Evolutionary conservation across 2,888 invertebrate species (phyloP).

Genomic region (Synanthedon formicaeformis): DNA sequence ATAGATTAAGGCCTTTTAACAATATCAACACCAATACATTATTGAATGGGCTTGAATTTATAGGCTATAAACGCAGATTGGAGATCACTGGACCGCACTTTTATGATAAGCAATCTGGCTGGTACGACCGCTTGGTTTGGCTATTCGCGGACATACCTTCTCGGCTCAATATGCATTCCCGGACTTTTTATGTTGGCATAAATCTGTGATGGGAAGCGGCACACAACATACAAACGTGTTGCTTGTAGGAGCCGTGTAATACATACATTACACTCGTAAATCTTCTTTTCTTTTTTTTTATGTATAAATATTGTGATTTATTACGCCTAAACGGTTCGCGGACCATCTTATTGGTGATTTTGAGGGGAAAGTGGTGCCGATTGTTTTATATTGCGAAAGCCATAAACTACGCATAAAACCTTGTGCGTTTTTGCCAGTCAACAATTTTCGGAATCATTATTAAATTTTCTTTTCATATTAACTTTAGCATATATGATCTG

Average conservation of each 20-base stretch:
- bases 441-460: too few species aligned
- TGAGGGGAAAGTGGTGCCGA: constrained; percentile 5
- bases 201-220: constrained; percentile 44
- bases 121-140: constrained; percentile 25
- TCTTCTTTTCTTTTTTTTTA: constrained; percentile 10
- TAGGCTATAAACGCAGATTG: constrained; percentile 59
- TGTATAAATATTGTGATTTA: constrained; percentile 8
- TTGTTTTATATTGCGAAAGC: constrained; percentile 1
- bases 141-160: constrained; percentile 38
- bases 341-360: constrained; percentile 9
- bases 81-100: constrained; percentile 59
- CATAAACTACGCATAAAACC: neutral
- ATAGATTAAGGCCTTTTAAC: constrained; percentile 46
- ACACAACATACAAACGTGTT: constrained; percentile 17
- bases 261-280: constrained; percentile 25
- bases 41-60: constrained; percentile 53
- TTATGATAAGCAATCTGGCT: constrained; percentile 63
- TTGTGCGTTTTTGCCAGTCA: too few species aligned
- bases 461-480: too few species aligned
- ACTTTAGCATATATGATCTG: too few species aligned
- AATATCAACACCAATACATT: constrained; percentile 47
- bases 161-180: constrained; percentile 56
- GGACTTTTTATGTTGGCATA: constrained; percentile 55
- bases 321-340: constrained; percentile 6
- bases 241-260: constrained; percentile 23